Base-by-base conservation (phyloP, 2,888 invertebrate species). In the Cecidostiba fungosa region DNA sequence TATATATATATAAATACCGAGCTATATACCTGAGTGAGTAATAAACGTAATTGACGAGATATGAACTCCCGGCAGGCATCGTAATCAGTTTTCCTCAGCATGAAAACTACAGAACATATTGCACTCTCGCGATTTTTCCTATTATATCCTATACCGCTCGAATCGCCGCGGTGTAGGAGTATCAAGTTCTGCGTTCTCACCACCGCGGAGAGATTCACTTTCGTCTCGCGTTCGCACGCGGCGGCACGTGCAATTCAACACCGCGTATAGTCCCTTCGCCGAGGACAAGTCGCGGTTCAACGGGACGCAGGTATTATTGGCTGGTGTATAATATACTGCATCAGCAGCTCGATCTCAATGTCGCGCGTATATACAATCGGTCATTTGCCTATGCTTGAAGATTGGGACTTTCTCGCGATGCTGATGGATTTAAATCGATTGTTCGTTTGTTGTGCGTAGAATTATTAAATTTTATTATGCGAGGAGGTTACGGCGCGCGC, bases 221-320 rank as follows among this genome's bases (percentile, higher is more conserved):
- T 91, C 90, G 89, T 90, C 87, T 88, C 88, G 88, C 88, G 88
- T 89, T 90, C 89, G 85, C 89, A 88, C 88, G 88, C 88, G 88
- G 89, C 89, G 89, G 85, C 89, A 88, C 88, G 89, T 88, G 91
- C 90, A 91, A 91, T 90, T 88, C 90, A 90, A 91, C 87, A 90
- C 89, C 66, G 6, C 39, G 39, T 10, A 3, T 36, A 3, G 32
- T 66, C 59, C 83, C 77, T 72, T 72, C 90, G 90, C 89, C 91
- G 90, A 91, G 90, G 90, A 90, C 90, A 88, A 88, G 90, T 90
- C 90, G 90, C 88, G 91, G 90, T 90, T 90, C 90, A 90, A 89
- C 89, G 88, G 89, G 87, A 89, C 87, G 47, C 14, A n/a, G 59
- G 59, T 59, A 23, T 59, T 59, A 59, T n/a, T 19, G 23, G 59